phyloP scores from a whole-genome alignment of 2,888 invertebrate species.

The Phyto melanocephala region DNA sequence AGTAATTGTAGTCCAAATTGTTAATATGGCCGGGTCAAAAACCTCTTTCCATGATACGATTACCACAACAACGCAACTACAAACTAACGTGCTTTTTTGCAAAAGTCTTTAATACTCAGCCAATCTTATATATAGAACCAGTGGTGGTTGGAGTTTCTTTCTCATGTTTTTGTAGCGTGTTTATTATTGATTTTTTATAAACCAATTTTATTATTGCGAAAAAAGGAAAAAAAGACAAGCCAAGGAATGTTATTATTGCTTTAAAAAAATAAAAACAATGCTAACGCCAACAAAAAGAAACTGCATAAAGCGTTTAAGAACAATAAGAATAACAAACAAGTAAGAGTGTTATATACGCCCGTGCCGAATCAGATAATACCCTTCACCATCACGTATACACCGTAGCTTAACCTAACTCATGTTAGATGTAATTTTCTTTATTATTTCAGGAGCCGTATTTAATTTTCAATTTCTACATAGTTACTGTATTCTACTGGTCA shows the following conservation, averaged over 20 bases:
- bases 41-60: slow-evolving; percentile 28
- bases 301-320: too few species aligned
- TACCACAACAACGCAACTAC: background rate
- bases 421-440: too few species aligned
- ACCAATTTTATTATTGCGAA: background rate
- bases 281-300: background rate
- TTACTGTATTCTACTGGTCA: too few species aligned
- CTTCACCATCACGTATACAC: too few species aligned
- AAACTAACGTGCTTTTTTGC: slow-evolving; percentile 18
- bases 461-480: too few species aligned
- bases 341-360: too few species aligned
- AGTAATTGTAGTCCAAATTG: slow-evolving; percentile 59
- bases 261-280: background rate
- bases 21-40: slow-evolving; percentile 63
- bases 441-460: too few species aligned
- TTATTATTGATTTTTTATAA: slow-evolving; percentile 51
- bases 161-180: slow-evolving; percentile 27
- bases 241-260: too few species aligned
- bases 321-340: too few species aligned
- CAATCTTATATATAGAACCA: background rate
- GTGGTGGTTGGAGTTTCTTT: background rate
- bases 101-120: background rate
- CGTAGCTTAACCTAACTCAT: too few species aligned
- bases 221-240: background rate
- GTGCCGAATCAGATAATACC: too few species aligned